phyloP scores from a whole-genome alignment of 64 coral and sea anemone species.

The Acropora yongei region DNA sequence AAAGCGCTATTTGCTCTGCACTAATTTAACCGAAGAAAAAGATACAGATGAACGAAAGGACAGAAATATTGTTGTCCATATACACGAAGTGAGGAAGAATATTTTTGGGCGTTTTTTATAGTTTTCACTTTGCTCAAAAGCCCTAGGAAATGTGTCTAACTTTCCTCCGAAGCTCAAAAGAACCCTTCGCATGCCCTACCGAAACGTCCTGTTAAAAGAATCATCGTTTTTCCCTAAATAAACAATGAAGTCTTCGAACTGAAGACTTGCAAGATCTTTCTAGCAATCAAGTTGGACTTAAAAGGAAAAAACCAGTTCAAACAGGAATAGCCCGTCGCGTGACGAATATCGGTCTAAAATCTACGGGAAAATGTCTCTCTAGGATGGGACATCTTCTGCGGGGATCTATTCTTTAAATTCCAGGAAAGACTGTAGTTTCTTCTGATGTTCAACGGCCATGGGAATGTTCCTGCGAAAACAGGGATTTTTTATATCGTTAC shows the following conservation, averaged over 20 bases:
- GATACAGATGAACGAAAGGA: no score
- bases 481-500: no score
- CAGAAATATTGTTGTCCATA: no score
- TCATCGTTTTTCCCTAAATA: no score
- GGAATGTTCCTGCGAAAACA: slow-evolving; percentile 20
- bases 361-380: not conserved
- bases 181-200: not conserved
- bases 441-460: slow-evolving; percentile 40
- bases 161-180: not conserved
- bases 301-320: not conserved
- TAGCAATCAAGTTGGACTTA: not conserved
- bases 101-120: not conserved
- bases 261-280: not conserved
- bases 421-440: slow-evolving; percentile 53
- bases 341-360: not conserved
- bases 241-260: no score
- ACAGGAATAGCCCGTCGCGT: not conserved
- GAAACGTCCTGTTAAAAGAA: no score
- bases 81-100: no score
- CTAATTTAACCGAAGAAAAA: not conserved
- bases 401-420: slow-evolving; percentile 30
- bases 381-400: not conserved
- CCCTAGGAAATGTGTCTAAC: not conserved
- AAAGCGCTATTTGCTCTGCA: not conserved
- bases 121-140: not conserved